phyloP scores from a whole-genome alignment of 2,888 invertebrate species.

The Drosophila nr. perissopoda region DNA sequence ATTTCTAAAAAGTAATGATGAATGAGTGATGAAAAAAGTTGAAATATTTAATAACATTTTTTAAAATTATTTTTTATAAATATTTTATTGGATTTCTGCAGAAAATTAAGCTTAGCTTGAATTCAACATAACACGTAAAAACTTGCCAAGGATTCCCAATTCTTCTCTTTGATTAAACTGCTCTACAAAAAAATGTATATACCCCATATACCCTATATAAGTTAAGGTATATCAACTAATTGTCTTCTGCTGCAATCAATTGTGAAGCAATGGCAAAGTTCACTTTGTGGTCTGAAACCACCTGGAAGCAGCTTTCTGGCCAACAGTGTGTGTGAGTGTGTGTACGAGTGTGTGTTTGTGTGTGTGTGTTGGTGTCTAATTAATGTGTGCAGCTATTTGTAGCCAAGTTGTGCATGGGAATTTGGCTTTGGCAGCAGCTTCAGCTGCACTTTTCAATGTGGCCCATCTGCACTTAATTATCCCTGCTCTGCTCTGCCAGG shows the following conservation, averaged over 20 bases:
- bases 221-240: constrained; percentile 35
- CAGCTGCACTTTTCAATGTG: constrained; percentile 37
- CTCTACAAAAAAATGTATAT: background rate
- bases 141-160: background rate
- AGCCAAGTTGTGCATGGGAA: constrained; percentile 29
- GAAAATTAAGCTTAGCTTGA: no score
- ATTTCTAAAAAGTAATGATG: no score
- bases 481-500: background rate
- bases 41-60: no score
- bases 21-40: no score
- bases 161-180: background rate
- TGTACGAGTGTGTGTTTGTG: constrained; percentile 1
- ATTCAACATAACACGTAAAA: no score
- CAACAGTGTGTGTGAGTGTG: constrained; percentile 17
- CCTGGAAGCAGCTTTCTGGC: constrained; percentile 2
- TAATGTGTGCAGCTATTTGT: constrained; percentile 45
- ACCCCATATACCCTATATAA: background rate
- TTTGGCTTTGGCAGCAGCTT: constrained; percentile 34
- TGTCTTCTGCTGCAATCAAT: constrained; percentile 41
- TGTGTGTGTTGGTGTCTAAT: constrained; percentile 34
- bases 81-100: no score
- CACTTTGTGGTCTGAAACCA: constrained; percentile 26
- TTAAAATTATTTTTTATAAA: no score
- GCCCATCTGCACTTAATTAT: constrained; percentile 61
- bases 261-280: constrained; percentile 37